Base-by-base conservation (phyloP, 1,140 invertebrate species). In the Pseudomyrmex gracilis region DNA sequence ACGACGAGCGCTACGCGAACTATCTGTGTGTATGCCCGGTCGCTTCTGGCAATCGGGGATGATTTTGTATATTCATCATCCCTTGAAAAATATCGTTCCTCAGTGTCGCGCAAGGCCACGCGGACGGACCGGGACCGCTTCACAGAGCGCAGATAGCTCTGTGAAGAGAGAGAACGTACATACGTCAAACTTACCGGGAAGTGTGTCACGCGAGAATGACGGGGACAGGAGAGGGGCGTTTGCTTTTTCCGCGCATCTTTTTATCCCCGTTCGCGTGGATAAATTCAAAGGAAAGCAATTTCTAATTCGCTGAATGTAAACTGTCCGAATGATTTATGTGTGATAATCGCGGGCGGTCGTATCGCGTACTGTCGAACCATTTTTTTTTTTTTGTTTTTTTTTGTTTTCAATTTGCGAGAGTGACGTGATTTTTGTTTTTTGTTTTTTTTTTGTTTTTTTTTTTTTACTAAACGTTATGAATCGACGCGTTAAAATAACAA, bases 101-200 rank as follows among this genome's bases (percentile, higher is more conserved):
- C 88, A 63, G 24, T 45, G 63, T 47, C 84, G 63, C 78, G 67
- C 67, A 66, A 70, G 22, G 63, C 13, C 73, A 55, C 58, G 43
- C 49, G 57, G 57, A 67, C 5, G 63, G 34, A 4, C 2, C n/a
- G 68, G 24, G 34, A 1, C 17, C 24, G 67, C 76, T 24, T 34
- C 34, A 34, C 34, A 7, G 5, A 34, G 15, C 73, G 45, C 66
- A 88, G 86, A 89, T 89, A 85, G 85, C 85, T 77, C 85, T 68
- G 61, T 68, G 61, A 77, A 83, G 74, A 88, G 34, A 34, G 34
- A 34, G 7, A 34, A 34, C 3, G 7, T 34, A 34, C 83, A 92
- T 91, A 86, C 86, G 90, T 91, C 90, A 91, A 92, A 91, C 78
- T 60, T 85, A 64, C 85, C 76, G 86, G 68, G 85, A 89, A 90